phyloP scores from a whole-genome alignment of 2,797 vertebrate genomes.

The Mycteria americana region DNA sequence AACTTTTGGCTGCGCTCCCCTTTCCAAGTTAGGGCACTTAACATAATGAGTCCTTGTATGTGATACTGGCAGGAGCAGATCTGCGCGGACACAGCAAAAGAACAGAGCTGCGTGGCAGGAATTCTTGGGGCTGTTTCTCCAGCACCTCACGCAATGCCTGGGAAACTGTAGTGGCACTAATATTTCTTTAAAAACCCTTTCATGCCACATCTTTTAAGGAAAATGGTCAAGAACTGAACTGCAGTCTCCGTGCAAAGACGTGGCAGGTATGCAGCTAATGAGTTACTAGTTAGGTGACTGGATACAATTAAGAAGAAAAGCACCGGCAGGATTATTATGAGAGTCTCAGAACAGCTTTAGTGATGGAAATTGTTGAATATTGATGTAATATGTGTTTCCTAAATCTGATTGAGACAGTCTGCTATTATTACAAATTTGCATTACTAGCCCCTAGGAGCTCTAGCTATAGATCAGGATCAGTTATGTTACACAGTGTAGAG shows the following conservation, averaged over 20 bases:
- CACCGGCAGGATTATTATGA: background rate
- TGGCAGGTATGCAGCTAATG: background rate
- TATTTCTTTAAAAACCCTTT: background rate
- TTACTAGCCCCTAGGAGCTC: background rate
- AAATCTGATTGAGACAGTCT: background rate
- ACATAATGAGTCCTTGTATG: background rate
- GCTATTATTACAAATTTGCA: background rate
- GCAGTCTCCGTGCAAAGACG: background rate
- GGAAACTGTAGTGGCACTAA: background rate
- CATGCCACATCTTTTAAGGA: background rate
- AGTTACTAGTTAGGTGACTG: background rate
- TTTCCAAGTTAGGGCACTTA: background rate
- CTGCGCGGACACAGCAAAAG: background rate
- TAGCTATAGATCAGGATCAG: background rate
- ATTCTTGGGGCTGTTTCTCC: background rate
- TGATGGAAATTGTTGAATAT: background rate
- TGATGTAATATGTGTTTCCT: background rate
- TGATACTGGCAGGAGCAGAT: background rate
- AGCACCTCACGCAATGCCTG: background rate
- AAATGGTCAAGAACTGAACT: background rate
- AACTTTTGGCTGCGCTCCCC: background rate
- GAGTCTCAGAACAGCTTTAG: background rate
- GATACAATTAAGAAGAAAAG: background rate
- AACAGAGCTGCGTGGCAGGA: background rate
- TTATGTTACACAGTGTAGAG: background rate